These are phyloP conservation scores for Macquaria ambigua DNA, from an alignment of 2,113 vertebrate genomes.

Conservation along the genomic window DNA sequence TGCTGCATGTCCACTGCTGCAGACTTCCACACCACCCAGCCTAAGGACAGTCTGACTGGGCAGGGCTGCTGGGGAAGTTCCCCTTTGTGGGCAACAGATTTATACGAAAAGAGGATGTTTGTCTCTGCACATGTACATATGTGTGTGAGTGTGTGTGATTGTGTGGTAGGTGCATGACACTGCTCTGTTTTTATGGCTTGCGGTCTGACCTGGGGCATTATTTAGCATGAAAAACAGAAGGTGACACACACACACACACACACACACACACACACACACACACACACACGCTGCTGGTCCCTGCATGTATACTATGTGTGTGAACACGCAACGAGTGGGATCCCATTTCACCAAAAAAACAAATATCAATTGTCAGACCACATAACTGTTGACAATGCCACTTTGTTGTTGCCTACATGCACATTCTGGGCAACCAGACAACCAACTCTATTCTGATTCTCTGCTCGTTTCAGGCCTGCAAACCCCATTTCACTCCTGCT, in stretches of 20 bases:
- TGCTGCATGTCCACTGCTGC: slow-evolving; percentile 36
- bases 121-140: slow-evolving; percentile 20
- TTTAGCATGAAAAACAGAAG: slow-evolving; percentile 51
- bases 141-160: slow-evolving; percentile 21
- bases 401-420: slow-evolving; percentile 48
- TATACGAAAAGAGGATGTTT: slow-evolving; percentile 64
- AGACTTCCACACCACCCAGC: slow-evolving; percentile 34
- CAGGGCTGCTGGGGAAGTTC: slow-evolving; percentile 68
- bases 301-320: slow-evolving; percentile 7
- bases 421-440: slow-evolving; percentile 42
- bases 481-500: neutral
- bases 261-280: neutral
- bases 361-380: slow-evolving; percentile 42
- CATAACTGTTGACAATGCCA: slow-evolving; percentile 44
- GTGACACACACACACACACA: slow-evolving; percentile 13
- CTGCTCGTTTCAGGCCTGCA: neutral
- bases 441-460: slow-evolving; percentile 10
- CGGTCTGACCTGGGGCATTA: slow-evolving; percentile 49
- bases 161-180: slow-evolving; percentile 51
- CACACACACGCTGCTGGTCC: neutral
- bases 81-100: slow-evolving; percentile 63
- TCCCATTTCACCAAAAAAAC: slow-evolving; percentile 41
- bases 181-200: slow-evolving; percentile 44
- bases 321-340: slow-evolving; percentile 11
- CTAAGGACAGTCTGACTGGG: slow-evolving; percentile 50